Conservation (phyloP, 2,113 vertebrate genomes). For the Saguinus midas region DNA sequence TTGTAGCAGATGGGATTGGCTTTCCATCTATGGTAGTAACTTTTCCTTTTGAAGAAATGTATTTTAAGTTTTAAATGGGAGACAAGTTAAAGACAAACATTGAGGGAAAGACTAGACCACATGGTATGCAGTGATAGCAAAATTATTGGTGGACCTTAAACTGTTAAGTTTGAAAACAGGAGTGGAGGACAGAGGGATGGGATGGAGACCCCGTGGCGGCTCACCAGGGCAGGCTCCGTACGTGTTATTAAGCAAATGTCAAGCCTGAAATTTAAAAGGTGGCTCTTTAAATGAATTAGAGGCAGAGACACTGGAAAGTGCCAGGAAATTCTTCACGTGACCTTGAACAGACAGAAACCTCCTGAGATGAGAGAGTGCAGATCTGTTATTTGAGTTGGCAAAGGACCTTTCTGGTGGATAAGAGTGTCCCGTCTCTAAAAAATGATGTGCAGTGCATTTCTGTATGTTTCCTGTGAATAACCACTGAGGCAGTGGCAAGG, state of each 20-base stretch:
- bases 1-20: neutral
- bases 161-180: neutral
- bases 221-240: neutral
- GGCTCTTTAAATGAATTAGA: neutral
- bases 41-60: conserved; percentile 34
- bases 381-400: neutral
- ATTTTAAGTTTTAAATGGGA: conserved; percentile 41
- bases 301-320: neutral
- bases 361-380: neutral
- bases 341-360: conserved; percentile 23
- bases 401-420: neutral
- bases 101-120: neutral
- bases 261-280: conserved; percentile 11
- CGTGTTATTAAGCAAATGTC: neutral
- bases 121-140: neutral
- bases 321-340: neutral
- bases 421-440: neutral
- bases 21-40: conserved; percentile 33
- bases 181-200: neutral
- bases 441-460: neutral
- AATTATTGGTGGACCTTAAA: neutral
- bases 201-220: neutral
- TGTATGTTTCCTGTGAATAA: neutral
- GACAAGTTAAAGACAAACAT: neutral
- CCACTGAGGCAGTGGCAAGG: rapidly evolving